Base-by-base conservation (phyloP, 2,888 invertebrate species). In the Tyria jacobaeae region DNA sequence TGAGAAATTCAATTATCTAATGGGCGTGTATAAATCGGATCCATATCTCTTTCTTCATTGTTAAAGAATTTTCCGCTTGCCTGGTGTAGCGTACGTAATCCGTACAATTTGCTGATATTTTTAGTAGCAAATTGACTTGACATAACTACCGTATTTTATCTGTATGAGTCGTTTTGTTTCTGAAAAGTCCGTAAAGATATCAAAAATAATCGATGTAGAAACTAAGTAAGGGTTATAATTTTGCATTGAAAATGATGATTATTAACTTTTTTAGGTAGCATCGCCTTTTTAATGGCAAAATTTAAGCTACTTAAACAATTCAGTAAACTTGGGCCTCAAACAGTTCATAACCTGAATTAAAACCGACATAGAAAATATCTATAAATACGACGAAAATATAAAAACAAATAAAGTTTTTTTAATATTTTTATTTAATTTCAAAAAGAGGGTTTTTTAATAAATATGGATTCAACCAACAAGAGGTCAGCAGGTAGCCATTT, bases 1-100 rank as follows among this genome's bases (percentile, higher is more conserved):
- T 25, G 54, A 55, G 54, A 34, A 55, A 58, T 62, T 58, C 52
- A 58, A 62, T 62, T 62, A 62, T 54, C 54, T 62, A 62, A 62
- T 62, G 54, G 58, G 53, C 57, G 54, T 57, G 27, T 62, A 57
- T 54, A 54, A 62, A 54, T 62, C 58, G 49, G 53, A 58, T 54
- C 41, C 58, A 50, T 58, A 57, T 62, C 56, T 61, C 56, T 37
- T 48, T 50, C 41, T 61, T 56, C 54, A 58, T 62, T 62, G 62
- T 62, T 58, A 58, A 58, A 58, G 62, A 62, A 62, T 62, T 58
- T 54, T 49, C 62, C 58, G 49, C 17, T 25, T 31, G 54, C 44
- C 54, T 54, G 44, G 47, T 41, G 41, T 21, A 50, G 47, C 51
- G 56, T 47, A 31, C 31, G 60, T 51, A 60, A 51, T 25, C 51